Conservation (phyloP, 2,888 invertebrate genomes). For the Globia sparganii region DNA sequence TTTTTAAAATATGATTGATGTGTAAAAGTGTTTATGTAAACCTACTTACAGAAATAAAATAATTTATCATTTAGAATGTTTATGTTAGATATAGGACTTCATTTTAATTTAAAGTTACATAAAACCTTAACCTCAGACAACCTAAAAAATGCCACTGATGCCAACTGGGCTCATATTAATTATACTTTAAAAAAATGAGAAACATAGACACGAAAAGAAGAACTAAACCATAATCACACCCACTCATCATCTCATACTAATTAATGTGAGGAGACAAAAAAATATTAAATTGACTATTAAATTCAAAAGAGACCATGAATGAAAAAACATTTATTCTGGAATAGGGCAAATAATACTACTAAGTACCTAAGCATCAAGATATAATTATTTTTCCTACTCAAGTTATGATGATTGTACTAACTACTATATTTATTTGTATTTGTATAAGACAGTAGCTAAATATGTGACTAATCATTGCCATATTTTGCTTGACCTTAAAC, state of each 20-base stretch:
- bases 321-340: not conserved
- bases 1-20: no score
- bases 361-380: not conserved
- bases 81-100: not conserved
- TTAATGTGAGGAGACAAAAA: not conserved
- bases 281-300: not conserved
- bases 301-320: conserved; percentile 1
- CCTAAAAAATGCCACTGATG: not conserved
- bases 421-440: conserved; percentile 8
- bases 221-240: no score
- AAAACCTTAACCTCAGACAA: no score
- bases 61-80: no score
- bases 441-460: conserved; percentile 5
- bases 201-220: not conserved
- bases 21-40: no score
- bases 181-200: not conserved
- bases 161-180: not conserved
- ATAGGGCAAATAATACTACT: not conserved
- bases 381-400: conserved; percentile 11
- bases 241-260: not conserved
- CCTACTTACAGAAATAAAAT: no score
- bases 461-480: conserved; percentile 34
- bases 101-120: not conserved
- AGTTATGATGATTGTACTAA: not conserved
- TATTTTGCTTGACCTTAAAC: conserved; percentile 28